phyloP scores from a whole-genome alignment of 2,888 invertebrate genomes.

The Noctua janthina region DNA sequence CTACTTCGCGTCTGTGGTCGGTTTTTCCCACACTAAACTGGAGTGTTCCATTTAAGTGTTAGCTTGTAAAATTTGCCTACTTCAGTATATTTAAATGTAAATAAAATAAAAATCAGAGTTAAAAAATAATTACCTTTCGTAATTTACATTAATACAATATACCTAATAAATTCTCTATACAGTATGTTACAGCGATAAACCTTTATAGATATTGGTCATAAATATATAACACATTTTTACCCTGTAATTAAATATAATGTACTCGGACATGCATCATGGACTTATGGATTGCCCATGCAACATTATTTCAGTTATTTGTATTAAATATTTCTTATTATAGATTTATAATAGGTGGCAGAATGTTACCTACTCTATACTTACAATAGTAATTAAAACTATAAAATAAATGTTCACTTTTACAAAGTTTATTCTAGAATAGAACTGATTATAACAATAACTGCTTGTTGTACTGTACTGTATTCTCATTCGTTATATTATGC shows the following conservation, averaged over 20 bases:
- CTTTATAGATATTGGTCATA: constrained; percentile 18
- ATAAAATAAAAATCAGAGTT: not conserved
- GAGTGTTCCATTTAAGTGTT: not conserved
- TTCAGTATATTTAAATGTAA: not conserved
- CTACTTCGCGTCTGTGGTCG: not conserved
- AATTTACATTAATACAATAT: constrained; percentile 20
- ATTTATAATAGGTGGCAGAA: constrained; percentile 7
- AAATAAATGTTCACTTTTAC: constrained; percentile 17
- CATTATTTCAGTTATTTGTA: not conserved
- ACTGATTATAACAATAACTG: constrained; percentile 16
- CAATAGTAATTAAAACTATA: constrained; percentile 12
- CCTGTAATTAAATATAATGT: constrained; percentile 20
- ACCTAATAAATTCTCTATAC: constrained; percentile 12
- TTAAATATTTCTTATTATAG: constrained; percentile 6
- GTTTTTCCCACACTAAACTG: not conserved
- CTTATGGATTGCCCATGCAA: not conserved
- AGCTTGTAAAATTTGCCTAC: not conserved
- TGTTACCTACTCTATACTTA: constrained; percentile 26
- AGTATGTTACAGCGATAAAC: constrained; percentile 4
- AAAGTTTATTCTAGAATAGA: constrained; percentile 9
- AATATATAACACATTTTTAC: constrained; percentile 28
- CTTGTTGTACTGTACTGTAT: constrained; percentile 42
- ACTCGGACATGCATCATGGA: not conserved
- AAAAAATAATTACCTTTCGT: constrained; percentile 18
- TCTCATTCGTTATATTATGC: constrained; percentile 29